phyloP scores from a whole-genome alignment of 2,797 vertebrate genomes.

The Hydrolagus colliei region DNA sequence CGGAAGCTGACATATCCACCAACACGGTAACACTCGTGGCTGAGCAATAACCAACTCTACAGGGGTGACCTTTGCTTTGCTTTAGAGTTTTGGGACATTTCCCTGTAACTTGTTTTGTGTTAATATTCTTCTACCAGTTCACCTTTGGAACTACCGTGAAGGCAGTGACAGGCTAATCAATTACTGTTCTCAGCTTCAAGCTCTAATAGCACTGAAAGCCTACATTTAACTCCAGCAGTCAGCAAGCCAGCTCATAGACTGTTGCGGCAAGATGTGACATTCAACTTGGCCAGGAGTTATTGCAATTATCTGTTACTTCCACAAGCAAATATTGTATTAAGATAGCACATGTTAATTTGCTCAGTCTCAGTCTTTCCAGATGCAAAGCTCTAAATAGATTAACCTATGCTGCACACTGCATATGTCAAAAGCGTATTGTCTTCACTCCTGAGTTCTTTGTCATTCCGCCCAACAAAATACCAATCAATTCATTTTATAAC shows the following conservation, averaged over 20 bases:
- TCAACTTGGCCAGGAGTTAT: background rate
- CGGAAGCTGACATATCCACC: too few species aligned
- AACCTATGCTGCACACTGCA: background rate
- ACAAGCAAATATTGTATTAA: background rate
- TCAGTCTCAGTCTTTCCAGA: background rate
- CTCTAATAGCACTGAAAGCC: background rate
- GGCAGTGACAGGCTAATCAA: background rate
- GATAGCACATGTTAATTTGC: background rate
- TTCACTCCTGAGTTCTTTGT: background rate
- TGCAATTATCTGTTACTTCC: background rate
- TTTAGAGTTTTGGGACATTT: background rate
- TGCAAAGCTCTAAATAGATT: background rate
- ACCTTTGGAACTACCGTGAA: background rate
- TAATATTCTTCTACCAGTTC: background rate
- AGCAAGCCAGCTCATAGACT: background rate
- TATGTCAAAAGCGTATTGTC: background rate
- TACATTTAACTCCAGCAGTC: background rate
- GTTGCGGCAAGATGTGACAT: background rate
- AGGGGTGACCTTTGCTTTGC: slow-evolving; percentile 1
- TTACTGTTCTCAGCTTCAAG: background rate
- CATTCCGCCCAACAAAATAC: too few species aligned
- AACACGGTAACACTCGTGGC: too few species aligned
- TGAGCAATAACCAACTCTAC: background rate
- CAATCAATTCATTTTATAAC: too few species aligned
- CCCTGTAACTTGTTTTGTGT: background rate